Evolutionary conservation across 1,140 invertebrate species (phyloP), one percentile per base, ranked within the genome.

Genomic region (Lasioglossum baleicum): DNA sequence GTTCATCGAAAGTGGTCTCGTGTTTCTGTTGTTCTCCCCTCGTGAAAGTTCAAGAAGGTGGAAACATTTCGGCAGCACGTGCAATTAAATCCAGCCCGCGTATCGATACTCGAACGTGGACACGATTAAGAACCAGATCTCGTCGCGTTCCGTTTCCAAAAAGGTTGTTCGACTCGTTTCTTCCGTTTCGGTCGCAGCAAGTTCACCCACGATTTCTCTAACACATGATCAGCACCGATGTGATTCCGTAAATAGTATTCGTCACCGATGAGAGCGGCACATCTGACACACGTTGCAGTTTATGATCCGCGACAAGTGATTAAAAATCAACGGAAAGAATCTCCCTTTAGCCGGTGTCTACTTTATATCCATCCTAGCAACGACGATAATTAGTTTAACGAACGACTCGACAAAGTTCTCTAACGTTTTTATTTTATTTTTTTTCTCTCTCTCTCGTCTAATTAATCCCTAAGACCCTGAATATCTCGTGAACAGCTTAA

Each of bases 41-140:
- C 51, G 65, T 70, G 7, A 66, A 65, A 85, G 83, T 85, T 85
- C 83, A 85, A 85, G 83, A 81, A 85, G 80, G 84, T 85, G 84
- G 84, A 85, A 85, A 85, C 72, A 58, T 78, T 75, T 85, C 67
- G 63, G 64, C 42, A 61, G 71, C 63, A 61, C 42, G 53, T 60
- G 35, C 61, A 53, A 68, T 75, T 75, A 53, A 80, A 51, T 15
- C 61, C 60, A 64, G 31, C n/a, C 69, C 15, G 48, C 15, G 60
- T 0, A 17, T 42, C 56, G 15, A 31, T 11, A 7, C 17, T 15
- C 20, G 8, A n/a, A 42, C 40, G 17, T 61, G 26, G 56, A 40
- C 15, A 22, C 31, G 44, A 26, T 40, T 13, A 40, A 11, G 7
- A 51, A 13, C 15, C 40, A 35, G 51, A 10, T 64, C 44, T 11